Evolutionary conservation across 23 tunicate genomes (phyloP).

Genomic region (Pegea sp.): DNA sequence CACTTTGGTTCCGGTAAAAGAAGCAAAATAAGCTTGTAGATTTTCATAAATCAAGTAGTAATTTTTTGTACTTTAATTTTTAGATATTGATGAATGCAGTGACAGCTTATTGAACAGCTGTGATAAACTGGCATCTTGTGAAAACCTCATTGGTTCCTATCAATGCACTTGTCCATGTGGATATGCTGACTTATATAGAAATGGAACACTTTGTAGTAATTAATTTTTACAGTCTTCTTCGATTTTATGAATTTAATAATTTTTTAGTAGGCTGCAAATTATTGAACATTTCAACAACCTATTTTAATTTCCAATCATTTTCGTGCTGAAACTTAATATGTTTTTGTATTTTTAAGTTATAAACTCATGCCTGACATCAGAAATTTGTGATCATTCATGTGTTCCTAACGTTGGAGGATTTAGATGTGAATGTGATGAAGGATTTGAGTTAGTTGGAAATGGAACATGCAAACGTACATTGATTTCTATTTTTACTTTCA

Average conservation of each 20-base stretch:
- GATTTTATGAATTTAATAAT: too few species aligned
- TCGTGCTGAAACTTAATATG: too few species aligned
- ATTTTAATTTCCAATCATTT: too few species aligned
- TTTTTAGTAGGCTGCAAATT: too few species aligned
- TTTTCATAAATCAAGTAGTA: too few species aligned
- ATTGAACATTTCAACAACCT: too few species aligned
- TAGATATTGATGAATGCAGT: neutral
- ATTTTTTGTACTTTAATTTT: neutral
- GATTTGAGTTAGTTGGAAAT: neutral
- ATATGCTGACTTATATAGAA: constrained; percentile 3
- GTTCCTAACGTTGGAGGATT: constrained; percentile 2
- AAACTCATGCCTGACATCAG: neutral
- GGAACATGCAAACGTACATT: constrained; percentile 5
- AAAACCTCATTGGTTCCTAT: constrained; percentile 1
- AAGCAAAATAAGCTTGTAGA: too few species aligned
- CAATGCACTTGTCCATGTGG: constrained; percentile 5
- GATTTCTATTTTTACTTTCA: too few species aligned
- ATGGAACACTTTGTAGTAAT: constrained; percentile 3
- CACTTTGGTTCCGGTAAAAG: too few species aligned
- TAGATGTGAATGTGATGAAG: constrained; percentile 6
- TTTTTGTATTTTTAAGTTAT: too few species aligned
- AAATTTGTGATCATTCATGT: constrained; percentile 7
- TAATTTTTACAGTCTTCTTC: too few species aligned
- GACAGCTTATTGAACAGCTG: neutral
- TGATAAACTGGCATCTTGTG: neutral